Base-by-base conservation (phyloP, 92 coral and sea anemone genomes). In the Heteractis magnifica region DNA sequence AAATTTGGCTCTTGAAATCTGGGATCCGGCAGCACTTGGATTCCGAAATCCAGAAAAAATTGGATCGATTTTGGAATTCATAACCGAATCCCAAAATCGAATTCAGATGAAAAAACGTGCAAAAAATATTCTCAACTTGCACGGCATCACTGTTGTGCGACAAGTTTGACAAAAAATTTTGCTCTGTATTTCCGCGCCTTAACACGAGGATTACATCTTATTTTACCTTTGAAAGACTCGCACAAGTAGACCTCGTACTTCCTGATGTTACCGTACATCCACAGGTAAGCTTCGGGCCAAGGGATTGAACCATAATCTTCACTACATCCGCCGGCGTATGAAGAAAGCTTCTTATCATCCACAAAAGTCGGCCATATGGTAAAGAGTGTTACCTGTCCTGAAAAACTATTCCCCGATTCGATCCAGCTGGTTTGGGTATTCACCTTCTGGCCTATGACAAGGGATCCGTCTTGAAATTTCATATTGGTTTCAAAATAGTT, bases 401-500 rank as follows among this genome's bases (percentile, higher is more conserved):
- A 21, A 55, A 85, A 85, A 9, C 75, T 26, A 23, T 21, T 53
- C 0, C 51, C 44, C 1, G 65, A n/a, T 7, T 52, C 83, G 9
- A 77, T 71, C 6, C 65, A 49, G 5, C 53, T 48, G 15, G 56
- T 72, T 26, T 79, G 3, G 34, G 48, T 79, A 56, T 77, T 79
- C 23, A 50, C 58, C 8, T 75, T 64, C 60, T 85, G 88, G 8
- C 88, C 88, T 13, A 85, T 65, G 52, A 85, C 53, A 26, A 85
- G 19, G 16, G 88, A 79, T 12, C 88, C 88, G 16, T 85, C 88
- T 18, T 26, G 71, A 65, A 85, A n/a, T 13, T 8, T 12, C 14
- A 49, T 12, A 52, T 51, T 68, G 44, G 48, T 68, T 68, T 68
- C 73, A 23, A 68, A 68, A 2, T 7, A 0, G 5, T 4, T 4